A percentile compares a stretch with the other conserved stretches of the same genome.
Evolutionary conservation across 1,140 invertebrate species (phyloP).

Genomic region (Saccostrea echinata): DNA sequence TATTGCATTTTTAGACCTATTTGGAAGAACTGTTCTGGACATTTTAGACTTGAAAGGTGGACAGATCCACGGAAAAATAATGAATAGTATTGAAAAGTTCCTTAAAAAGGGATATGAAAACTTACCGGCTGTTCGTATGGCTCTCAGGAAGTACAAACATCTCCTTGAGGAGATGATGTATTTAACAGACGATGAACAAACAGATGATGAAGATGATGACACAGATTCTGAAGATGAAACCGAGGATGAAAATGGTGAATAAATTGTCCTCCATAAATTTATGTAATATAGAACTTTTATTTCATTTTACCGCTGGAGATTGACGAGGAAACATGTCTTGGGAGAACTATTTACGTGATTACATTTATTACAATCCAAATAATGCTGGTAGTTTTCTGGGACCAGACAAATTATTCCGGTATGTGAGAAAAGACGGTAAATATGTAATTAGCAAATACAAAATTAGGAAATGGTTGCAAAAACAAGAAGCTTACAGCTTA

Average conservation of each 20-base stretch:
- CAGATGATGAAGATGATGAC: not conserved
- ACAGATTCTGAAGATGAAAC: conserved; percentile 7
- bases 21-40: too few relatives aligned
- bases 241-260: not conserved
- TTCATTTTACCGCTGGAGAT: not conserved
- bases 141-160: conserved; percentile 33
- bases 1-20: too few relatives aligned
- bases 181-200: not conserved
- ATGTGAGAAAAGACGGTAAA: conserved; percentile 33
- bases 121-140: conserved; percentile 16
- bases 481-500: conserved; percentile 44
- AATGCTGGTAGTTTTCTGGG: conserved; percentile 34
- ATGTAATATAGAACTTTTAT: too few relatives aligned
- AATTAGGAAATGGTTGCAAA: conserved; percentile 52
- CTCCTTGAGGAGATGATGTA: not conserved
- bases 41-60: too few relatives aligned
- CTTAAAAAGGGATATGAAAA: conserved; percentile 22
- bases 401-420: conserved; percentile 42
- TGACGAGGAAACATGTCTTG: conserved; percentile 32
- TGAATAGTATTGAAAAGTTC: too few relatives aligned
- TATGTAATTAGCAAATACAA: conserved; percentile 47
- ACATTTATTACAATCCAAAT: conserved; percentile 9
- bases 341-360: conserved; percentile 33
- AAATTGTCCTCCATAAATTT: not conserved
- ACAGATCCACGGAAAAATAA: too few relatives aligned